Conservation (phyloP, 2,888 invertebrate genomes). For the Tholera decimalis region DNA sequence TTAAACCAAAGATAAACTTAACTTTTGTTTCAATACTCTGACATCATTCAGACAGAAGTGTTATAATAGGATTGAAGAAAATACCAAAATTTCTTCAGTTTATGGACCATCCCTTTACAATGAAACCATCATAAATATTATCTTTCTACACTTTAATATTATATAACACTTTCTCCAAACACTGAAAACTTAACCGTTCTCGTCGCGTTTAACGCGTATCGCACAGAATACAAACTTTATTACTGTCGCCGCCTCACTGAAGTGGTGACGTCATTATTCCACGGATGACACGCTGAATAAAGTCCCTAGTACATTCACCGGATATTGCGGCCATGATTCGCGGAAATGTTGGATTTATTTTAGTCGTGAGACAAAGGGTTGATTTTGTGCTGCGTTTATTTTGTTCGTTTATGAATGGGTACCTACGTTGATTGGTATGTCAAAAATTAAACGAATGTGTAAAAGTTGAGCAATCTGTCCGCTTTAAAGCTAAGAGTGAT, state of each 20-base stretch:
- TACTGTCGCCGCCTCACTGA: constrained; percentile 38
- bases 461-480: no score
- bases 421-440: no score
- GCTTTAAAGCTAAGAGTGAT: no score
- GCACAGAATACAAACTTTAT: constrained; percentile 53
- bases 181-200: constrained; percentile 43
- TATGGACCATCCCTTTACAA: background rate
- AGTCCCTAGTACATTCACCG: constrained; percentile 35
- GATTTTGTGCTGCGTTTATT: background rate
- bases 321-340: constrained; percentile 29
- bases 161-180: constrained; percentile 5
- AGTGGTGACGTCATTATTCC: constrained; percentile 59
- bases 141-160: constrained; percentile 6
- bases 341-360: constrained; percentile 19
- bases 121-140: background rate
- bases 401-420: background rate
- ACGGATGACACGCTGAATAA: constrained; percentile 55
- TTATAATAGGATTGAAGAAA: no score
- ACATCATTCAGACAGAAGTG: no score
- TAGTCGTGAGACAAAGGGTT: background rate
- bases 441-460: no score
- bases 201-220: constrained; percentile 39
- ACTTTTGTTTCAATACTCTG: no score
- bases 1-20: no score
- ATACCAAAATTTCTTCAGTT: no score